Evolutionary conservation across 1,140 invertebrate species (phyloP), one percentile per base, ranked within the genome.

Genomic region (Bombus impatiens): DNA sequence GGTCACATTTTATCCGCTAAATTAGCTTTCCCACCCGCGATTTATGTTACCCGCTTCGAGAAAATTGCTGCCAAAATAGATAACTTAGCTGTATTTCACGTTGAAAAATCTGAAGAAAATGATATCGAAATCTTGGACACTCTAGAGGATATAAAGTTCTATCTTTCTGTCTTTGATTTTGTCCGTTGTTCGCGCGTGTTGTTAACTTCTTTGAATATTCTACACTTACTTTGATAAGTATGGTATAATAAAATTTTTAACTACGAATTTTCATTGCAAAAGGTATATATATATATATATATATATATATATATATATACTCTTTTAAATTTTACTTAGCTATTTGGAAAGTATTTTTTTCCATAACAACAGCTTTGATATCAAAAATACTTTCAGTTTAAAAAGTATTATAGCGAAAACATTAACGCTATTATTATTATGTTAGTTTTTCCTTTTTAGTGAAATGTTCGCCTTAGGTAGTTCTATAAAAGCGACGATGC

Each of bases 1-100:
- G 83, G 86, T 87, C 76, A 90, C 90, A 91, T 93, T 94, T 93
- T 92, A 92, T 85, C 81, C 88, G 85, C 85, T 92, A 91, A 94
- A 94, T 94, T 94, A 94, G 90, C 91, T 90, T 86, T 89, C 75
- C 88, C 88, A 53, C 76, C 76, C 76, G 86, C 86, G 88, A 94
- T 94, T 94, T 94, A 94, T 93, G 91, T 86, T 86, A 72, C 87
- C 75, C 86, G 89, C 80, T 93, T 91, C 88, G 81, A 74, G 79
- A 91, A 92, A 92, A 88, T 87, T 86, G 42, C 82, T 86, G 78
- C 68, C 78, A 82, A 90, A 89, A 91, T 89, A 91, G 86, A 90
- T 92, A 88, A 90, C 92, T 90, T 67, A n/a, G 42, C 62, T 22
- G 68, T n/a, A n/a, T 22, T 47, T 72, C 9, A 22, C 28, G 32